Evolutionary conservation across 2,113 vertebrate species (phyloP).

Genomic region (human): GRCh38 chr3:121685001-121685500

Average conservation of each 20-base stretch:
- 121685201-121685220: constrained; percentile 15
- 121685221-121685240: background rate
- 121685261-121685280: too few relatives aligned
- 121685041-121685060: constrained; percentile 14
- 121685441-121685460: too few relatives aligned
- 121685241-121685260: background rate
- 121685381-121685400: too few relatives aligned
- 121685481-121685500: too few relatives aligned
- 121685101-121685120: background rate
- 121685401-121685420: too few relatives aligned
- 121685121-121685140: background rate
- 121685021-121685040: background rate
- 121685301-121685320: too few relatives aligned
- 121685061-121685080: background rate
- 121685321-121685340: too few relatives aligned
- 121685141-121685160: background rate
- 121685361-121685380: too few relatives aligned
- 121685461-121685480: too few relatives aligned
- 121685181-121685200: background rate
- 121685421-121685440: too few relatives aligned
- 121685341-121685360: too few relatives aligned
- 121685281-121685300: too few relatives aligned
- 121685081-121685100: background rate
- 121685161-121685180: constrained; percentile 5
- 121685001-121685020: background rate